Percentiles rank a stretch among this genome's conserved stretches.
Conservation (phyloP, 2,888 invertebrate genomes). For the Cerastoderma edule region DNA sequence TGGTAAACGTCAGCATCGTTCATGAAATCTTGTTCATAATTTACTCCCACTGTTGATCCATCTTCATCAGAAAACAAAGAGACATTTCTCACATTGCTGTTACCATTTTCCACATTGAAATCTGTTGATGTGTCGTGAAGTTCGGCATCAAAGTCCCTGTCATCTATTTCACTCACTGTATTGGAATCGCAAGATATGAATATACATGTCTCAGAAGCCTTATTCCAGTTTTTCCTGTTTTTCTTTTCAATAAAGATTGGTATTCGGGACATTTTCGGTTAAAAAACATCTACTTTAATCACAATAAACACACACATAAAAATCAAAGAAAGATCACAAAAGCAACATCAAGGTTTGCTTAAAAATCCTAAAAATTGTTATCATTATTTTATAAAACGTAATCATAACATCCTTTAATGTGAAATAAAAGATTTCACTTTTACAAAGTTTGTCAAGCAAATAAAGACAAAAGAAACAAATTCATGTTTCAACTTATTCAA, state of each 20-base stretch:
- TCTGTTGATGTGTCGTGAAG: no score
- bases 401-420: no score
- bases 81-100: background rate
- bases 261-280: constrained; percentile 55
- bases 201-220: constrained; percentile 39
- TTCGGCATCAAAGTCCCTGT: no score
- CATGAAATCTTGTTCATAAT: background rate
- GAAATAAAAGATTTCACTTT: background rate
- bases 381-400: no score
- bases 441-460: background rate
- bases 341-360: background rate
- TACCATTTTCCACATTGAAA: background rate
- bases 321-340: background rate
- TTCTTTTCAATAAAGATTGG: constrained; percentile 56
- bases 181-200: constrained; percentile 55
- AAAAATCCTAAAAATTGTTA: no score
- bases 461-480: background rate
- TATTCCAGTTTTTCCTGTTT: constrained; percentile 49
- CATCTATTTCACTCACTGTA: constrained; percentile 20
- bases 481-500: constrained; percentile 8
- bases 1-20: background rate
- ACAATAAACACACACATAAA: background rate
- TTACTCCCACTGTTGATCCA: background rate
- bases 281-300: background rate
- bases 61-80: background rate